Conservation (phyloP, 2,888 invertebrate genomes). For the Cheilosia grossa region DNA sequence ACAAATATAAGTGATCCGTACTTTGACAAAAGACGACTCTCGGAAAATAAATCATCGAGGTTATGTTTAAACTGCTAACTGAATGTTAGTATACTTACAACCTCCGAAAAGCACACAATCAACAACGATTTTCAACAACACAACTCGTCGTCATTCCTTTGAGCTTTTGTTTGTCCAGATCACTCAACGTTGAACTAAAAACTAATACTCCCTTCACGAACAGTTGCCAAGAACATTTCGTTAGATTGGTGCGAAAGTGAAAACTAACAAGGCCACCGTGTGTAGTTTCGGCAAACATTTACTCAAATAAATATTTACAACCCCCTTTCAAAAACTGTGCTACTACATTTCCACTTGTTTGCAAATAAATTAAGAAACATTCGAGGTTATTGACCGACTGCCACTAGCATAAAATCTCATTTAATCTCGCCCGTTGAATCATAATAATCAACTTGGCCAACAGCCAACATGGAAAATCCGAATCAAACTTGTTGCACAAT, state of each 20-base stretch:
- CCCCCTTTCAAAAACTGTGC: background rate
- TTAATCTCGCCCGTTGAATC: conserved; percentile 34
- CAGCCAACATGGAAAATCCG: conserved; percentile 22
- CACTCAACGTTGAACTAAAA: background rate
- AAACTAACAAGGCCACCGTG: conserved; percentile 17
- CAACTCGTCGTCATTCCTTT: too few species aligned
- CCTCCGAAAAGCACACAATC: too few species aligned
- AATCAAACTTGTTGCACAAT: conserved; percentile 34
- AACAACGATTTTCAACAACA: too few species aligned
- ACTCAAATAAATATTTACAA: conserved; percentile 30
- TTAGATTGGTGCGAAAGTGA: conserved; percentile 22
- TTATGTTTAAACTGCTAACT: too few species aligned
- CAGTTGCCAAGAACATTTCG: background rate
- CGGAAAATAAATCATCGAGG: too few species aligned
- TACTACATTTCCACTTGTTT: conserved; percentile 2
- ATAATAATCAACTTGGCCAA: conserved; percentile 42
- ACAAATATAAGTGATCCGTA: too few species aligned
- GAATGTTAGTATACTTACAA: too few species aligned
- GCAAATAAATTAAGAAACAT: conserved; percentile 17
- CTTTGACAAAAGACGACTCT: too few species aligned
- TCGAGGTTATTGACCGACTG: conserved; percentile 34
- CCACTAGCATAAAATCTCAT: conserved; percentile 10
- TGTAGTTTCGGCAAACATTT: conserved; percentile 3
- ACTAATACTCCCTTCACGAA: background rate
- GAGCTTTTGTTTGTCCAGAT: too few species aligned